Evolutionary conservation across 1,140 invertebrate genomes (phyloP).

Genomic region (Drosophila pseudoobscura): DNA sequence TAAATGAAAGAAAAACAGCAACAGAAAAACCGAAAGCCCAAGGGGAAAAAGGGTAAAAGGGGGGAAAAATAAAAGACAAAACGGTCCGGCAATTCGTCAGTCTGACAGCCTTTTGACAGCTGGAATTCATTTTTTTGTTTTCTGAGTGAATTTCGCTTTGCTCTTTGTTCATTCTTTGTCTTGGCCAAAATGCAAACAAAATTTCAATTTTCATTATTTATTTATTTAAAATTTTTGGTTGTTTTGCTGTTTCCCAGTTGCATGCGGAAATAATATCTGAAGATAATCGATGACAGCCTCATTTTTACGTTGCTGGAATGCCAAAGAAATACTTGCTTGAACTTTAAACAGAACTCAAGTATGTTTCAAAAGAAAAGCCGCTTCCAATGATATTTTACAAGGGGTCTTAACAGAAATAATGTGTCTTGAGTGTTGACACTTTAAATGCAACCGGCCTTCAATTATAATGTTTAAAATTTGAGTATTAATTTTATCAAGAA

Average conservation of each 20-base stretch:
- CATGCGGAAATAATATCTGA: constrained; percentile 54
- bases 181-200: constrained; percentile 11
- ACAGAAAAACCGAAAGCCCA: constrained; percentile 13
- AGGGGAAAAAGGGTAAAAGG: neutral
- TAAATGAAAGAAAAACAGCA: constrained; percentile 31
- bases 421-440: too few relatives aligned
- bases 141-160: constrained; percentile 51
- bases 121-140: constrained; percentile 42
- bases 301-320: constrained; percentile 15
- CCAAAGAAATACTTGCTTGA: neutral
- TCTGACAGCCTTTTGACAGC: constrained; percentile 62
- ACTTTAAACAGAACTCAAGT: too few relatives aligned
- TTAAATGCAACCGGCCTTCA: neutral
- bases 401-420: too few relatives aligned
- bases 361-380: neutral
- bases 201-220: constrained; percentile 53
- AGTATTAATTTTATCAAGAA: too few relatives aligned
- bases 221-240: constrained; percentile 29
- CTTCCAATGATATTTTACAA: neutral
- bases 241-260: constrained; percentile 41
- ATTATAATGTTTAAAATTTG: neutral
- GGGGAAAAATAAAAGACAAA: constrained; percentile 40
- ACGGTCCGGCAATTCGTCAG: constrained; percentile 57
- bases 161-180: constrained; percentile 56
- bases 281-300: constrained; percentile 44